phyloP scores from a whole-genome alignment of 2,888 invertebrate species.

The Tetranychus piercei region DNA sequence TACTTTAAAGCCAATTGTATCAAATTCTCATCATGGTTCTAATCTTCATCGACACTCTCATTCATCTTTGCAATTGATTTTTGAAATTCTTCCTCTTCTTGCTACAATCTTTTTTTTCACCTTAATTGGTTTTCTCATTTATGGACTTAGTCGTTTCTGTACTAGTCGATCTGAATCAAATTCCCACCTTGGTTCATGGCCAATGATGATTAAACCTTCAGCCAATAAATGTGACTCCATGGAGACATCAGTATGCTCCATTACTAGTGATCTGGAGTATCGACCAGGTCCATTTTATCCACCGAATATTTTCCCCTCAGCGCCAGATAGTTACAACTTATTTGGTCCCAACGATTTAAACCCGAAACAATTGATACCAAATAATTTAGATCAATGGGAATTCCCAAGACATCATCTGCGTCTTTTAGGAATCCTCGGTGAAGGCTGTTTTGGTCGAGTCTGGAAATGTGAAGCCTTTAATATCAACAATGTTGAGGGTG shows the following conservation, averaged over 20 bases:
- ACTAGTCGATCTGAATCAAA: slow-evolving; percentile 16
- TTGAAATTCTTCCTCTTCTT: slow-evolving; percentile 22
- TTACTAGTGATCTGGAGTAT: background rate
- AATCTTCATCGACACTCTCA: background rate
- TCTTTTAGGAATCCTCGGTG: slow-evolving; percentile 56
- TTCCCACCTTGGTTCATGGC: background rate
- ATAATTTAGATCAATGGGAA: slow-evolving; percentile 40
- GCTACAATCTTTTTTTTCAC: slow-evolving; percentile 23
- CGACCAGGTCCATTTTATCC: background rate
- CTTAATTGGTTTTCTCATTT: slow-evolving; percentile 21
- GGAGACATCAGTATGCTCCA: background rate
- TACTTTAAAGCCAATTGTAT: slow-evolving; percentile 5
- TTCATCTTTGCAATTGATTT: slow-evolving; percentile 3
- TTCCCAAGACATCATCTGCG: slow-evolving; percentile 57
- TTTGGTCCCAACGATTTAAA: background rate
- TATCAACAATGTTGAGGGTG: slow-evolving; percentile 44
- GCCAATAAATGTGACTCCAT: background rate
- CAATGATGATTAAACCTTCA: slow-evolving; percentile 18
- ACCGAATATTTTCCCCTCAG: background rate
- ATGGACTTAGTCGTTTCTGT: slow-evolving; percentile 21
- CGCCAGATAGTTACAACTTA: background rate
- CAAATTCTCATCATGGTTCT: background rate
- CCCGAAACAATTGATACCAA: background rate
- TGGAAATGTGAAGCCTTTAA: slow-evolving; percentile 72
- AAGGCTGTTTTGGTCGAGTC: slow-evolving; percentile 66